Evolutionary conservation across 37 sponge, comb jelly and placozoan species (phyloP).

Genomic region (Petrosia ficiformis): DNA sequence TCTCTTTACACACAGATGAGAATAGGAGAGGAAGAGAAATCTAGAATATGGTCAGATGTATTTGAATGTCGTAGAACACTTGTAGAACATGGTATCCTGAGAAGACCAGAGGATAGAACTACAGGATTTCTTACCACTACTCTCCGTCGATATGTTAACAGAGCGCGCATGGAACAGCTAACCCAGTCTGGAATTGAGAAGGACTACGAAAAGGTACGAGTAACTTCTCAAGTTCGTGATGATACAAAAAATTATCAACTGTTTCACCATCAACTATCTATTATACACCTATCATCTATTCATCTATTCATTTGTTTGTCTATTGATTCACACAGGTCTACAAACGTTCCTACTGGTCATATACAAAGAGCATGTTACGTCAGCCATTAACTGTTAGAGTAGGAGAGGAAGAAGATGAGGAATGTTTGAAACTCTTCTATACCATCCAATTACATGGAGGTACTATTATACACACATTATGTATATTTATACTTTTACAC

Average conservation of each 20-base stretch:
- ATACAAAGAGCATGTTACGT: constrained; percentile 79
- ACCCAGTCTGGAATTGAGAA: constrained; percentile 65
- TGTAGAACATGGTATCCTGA: constrained; percentile 84
- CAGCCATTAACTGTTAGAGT: constrained; percentile 69
- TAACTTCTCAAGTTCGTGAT: no score
- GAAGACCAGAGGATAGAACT: constrained; percentile 68
- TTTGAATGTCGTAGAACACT: constrained; percentile 67
- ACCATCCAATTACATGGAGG: constrained; percentile 78
- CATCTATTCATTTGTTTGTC: not conserved
- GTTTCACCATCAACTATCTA: no score
- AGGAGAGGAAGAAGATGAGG: constrained; percentile 74
- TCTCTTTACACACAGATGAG: constrained; percentile 30
- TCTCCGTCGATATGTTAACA: constrained; percentile 67
- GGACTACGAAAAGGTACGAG: constrained; percentile 87
- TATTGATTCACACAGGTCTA: constrained; percentile 14
- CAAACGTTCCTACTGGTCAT: constrained; percentile 94
- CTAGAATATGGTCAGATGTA: constrained; percentile 74
- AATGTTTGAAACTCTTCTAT: constrained; percentile 79
- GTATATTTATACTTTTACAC: not conserved
- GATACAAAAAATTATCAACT: no score
- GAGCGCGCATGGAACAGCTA: constrained; percentile 64
- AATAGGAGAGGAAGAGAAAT: constrained; percentile 74
- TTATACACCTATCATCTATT: no score
- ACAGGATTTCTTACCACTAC: constrained; percentile 92
- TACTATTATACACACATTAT: no score